phyloP scores from a whole-genome alignment of 2,113 vertebrate species.

The Ophiodon elongatus region DNA sequence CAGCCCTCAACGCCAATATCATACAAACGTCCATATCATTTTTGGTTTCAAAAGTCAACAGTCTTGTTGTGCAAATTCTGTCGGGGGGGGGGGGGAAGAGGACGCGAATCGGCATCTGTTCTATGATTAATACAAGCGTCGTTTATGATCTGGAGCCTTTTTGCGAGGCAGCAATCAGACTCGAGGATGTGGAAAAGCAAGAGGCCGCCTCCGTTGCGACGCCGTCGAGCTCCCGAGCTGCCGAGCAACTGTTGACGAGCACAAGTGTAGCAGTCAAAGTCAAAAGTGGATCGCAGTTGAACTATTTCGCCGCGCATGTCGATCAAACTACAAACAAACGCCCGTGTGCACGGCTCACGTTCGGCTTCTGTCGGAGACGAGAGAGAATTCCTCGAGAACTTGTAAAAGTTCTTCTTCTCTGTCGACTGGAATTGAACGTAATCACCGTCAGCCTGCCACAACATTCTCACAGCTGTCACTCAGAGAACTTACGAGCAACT shows the following conservation, averaged over 20 bases:
- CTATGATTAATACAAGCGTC: slow-evolving; percentile 53
- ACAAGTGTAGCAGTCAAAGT: slow-evolving; percentile 22
- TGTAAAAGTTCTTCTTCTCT: slow-evolving; percentile 34
- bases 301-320: slow-evolving; percentile 22
- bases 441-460: slow-evolving; percentile 43
- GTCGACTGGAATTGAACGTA: slow-evolving; percentile 27
- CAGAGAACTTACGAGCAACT: slow-evolving; percentile 33
- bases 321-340: slow-evolving; percentile 37
- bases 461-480: slow-evolving; percentile 53
- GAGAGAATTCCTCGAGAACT: slow-evolving; percentile 27
- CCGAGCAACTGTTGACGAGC: slow-evolving; percentile 26
- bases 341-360: slow-evolving; percentile 33
- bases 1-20: slow-evolving; percentile 1
- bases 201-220: slow-evolving; percentile 1
- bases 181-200: slow-evolving; percentile 35
- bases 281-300: slow-evolving; percentile 37
- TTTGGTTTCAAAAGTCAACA: slow-evolving; percentile 13
- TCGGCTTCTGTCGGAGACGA: slow-evolving; percentile 23
- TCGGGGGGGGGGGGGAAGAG: no score
- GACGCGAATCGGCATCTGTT: slow-evolving; percentile 34
- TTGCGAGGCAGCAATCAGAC: slow-evolving; percentile 35
- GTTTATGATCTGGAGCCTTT: slow-evolving; percentile 36
- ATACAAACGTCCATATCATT: slow-evolving; percentile 14
- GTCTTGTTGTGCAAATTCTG: slow-evolving; percentile 14
- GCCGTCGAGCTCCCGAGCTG: slow-evolving; percentile 10